Percentiles rank a stretch among this genome's conserved stretches.
These are phyloP conservation scores for Probosciger aterrimus DNA, from an alignment of 2,113 vertebrate species.

Conservation along the genomic window DNA sequence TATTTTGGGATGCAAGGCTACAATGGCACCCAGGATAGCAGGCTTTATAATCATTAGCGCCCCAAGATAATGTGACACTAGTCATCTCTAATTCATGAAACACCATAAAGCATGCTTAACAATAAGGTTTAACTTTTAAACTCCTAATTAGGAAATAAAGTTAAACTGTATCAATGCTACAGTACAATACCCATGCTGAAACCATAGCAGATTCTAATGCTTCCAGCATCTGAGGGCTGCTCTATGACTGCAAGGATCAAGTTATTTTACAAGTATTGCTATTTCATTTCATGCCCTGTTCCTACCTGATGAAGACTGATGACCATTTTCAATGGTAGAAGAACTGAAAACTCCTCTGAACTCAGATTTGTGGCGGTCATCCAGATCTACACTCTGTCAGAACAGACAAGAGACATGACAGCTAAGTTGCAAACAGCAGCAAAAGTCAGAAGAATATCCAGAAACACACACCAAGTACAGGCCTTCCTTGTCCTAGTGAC, in stretches of 20 bases:
- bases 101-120: neutral
- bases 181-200: neutral
- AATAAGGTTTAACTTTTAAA: neutral
- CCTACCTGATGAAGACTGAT: conserved; percentile 70
- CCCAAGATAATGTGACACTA: neutral
- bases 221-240: neutral
- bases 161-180: neutral
- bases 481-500: neutral
- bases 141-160: neutral
- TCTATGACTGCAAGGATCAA: neutral
- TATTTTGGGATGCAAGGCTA: neutral
- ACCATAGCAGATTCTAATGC: neutral
- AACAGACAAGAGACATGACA: neutral
- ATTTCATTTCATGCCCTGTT: neutral
- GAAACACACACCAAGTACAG: neutral
- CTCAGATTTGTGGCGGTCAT: conserved; percentile 58
- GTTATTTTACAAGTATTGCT: neutral
- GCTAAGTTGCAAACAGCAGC: neutral
- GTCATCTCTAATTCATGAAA: neutral
- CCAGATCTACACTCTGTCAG: conserved; percentile 73
- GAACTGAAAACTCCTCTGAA: conserved; percentile 53
- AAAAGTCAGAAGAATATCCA: neutral
- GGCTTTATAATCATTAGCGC: neutral
- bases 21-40: neutral
- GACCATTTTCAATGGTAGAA: conserved; percentile 70